Evolutionary conservation across 2,797 vertebrate species (phyloP), one percentile per base, ranked within the genome.

Genomic region (Lates japonicus): DNA sequence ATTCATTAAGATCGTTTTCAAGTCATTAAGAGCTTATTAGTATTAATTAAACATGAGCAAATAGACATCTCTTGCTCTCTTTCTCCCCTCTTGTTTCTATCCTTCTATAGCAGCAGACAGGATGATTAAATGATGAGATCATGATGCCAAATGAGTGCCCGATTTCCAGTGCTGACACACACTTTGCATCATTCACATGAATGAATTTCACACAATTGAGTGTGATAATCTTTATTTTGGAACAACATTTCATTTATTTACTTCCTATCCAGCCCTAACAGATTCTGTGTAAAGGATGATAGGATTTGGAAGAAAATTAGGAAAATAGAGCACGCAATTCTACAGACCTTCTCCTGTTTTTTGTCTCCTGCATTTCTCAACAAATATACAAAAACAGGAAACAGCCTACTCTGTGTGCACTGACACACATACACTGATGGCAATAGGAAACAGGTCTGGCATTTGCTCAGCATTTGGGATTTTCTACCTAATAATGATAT

Each of bases 111-210:
- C 39, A 68, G 46, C 41, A 74, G 59, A 29, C 51, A 29, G 60
- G 64, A 65, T 73, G 59, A 74, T 71, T 69, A 48, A 73, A 76
- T 13, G 57, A 69, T 67, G 58, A 81, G 46, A 60, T 86, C 70
- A 70, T 35, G 35, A 71, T 58, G 39, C 64, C 62, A 66, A 78
- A 68, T 60, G 42, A 51, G 41, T 73, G 67, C 31, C 72, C 0
- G 14, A 71, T 90, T 90, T 85, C 74, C 68, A 70, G 31, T 52
- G 84, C 44, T 74, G 82, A 71, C 62, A 33, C 69, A 74, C 19
- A 60, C 33, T 77, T 88, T 87, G 85, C 73, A 85, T 90, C 83
- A 90, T 83, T 80, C 62, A 35, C 73, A 62, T 65, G 25, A 54
- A 72, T 65, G 25, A 17, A 80, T 85, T 82, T 82, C 52, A 78